These are phyloP conservation scores for Branchipolynoe longqiensis DNA, from an alignment of 2,888 invertebrate genomes.

Conservation along the genomic window DNA sequence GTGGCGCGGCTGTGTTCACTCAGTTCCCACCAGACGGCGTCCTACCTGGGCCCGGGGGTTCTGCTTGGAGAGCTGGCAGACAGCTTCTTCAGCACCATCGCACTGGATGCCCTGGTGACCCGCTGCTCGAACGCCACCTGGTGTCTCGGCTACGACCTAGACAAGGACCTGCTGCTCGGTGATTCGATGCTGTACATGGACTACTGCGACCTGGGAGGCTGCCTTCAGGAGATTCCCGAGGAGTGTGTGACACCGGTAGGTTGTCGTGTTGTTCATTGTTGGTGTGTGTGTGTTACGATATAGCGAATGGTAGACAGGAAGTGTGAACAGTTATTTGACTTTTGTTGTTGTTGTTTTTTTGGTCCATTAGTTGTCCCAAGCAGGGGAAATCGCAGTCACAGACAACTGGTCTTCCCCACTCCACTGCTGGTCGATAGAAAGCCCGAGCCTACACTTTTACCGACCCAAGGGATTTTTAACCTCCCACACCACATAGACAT, in stretches of 20 bases:
- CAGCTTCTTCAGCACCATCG: conserved; percentile 21
- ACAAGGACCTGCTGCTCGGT: conserved; percentile 37
- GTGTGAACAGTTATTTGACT: too few species aligned
- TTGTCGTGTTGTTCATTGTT: neutral
- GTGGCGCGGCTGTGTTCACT: neutral
- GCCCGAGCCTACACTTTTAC: too few species aligned
- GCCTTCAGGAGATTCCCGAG: neutral
- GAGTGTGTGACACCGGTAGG: conserved; percentile 20
- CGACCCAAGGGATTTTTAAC: too few species aligned
- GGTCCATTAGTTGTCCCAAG: too few species aligned
- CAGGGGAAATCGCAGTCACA: too few species aligned
- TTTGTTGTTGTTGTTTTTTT: too few species aligned
- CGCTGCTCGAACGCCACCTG: conserved; percentile 14
- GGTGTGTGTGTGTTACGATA: too few species aligned
- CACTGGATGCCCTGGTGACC: conserved; percentile 13
- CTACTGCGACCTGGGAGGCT: conserved; percentile 27
- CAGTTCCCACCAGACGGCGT: neutral
- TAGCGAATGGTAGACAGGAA: too few species aligned
- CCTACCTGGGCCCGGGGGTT: conserved; percentile 28
- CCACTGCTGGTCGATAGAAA: too few species aligned
- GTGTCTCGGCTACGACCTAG: conserved; percentile 42
- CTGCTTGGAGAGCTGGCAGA: conserved; percentile 39
- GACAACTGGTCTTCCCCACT: too few species aligned
- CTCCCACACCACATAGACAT: too few species aligned
- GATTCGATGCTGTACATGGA: conserved; percentile 24